A percentile compares a stretch with the other conserved stretches of the same genome.
Conservation (phyloP, 2,888 invertebrate species). For the Sepiola atlantica region DNA sequence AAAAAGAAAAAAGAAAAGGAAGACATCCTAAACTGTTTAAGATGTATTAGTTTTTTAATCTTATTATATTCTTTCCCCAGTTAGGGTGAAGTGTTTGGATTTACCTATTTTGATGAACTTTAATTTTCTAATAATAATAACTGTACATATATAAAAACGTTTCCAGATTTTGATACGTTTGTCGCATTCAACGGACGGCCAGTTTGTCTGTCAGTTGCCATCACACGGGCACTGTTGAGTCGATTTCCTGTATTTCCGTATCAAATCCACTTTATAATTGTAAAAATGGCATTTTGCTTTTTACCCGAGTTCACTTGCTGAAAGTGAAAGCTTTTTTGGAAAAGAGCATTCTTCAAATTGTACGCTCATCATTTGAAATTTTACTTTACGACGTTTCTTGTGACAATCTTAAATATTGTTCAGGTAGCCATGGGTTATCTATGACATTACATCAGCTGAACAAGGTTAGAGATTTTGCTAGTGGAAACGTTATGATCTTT, state of each 20-base stretch:
- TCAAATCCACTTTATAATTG: constrained; percentile 32
- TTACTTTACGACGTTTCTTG: neutral
- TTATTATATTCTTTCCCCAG: constrained; percentile 32
- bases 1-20: neutral
- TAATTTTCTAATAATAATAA: constrained; percentile 32
- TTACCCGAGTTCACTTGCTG: neutral
- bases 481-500: neutral
- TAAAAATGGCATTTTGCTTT: constrained; percentile 3
- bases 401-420: neutral
- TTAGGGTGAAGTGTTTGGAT: constrained; percentile 32
- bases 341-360: neutral
- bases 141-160: constrained; percentile 32
- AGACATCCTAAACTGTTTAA: constrained; percentile 32
- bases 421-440: neutral
- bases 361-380: neutral
- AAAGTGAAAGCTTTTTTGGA: constrained; percentile 22
- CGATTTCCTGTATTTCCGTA: constrained; percentile 32
- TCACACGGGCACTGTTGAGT: constrained; percentile 1
- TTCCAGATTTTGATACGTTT: neutral
- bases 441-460: neutral
- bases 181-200: neutral
- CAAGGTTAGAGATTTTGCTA: neutral
- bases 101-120: constrained; percentile 32
- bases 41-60: constrained; percentile 32
- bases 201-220: neutral